A percentile compares a stretch with the other conserved stretches of the same genome.
Evolutionary conservation across 2,113 vertebrate genomes (phyloP).

Genomic region (Pyrgilauda ruficollis): DNA sequence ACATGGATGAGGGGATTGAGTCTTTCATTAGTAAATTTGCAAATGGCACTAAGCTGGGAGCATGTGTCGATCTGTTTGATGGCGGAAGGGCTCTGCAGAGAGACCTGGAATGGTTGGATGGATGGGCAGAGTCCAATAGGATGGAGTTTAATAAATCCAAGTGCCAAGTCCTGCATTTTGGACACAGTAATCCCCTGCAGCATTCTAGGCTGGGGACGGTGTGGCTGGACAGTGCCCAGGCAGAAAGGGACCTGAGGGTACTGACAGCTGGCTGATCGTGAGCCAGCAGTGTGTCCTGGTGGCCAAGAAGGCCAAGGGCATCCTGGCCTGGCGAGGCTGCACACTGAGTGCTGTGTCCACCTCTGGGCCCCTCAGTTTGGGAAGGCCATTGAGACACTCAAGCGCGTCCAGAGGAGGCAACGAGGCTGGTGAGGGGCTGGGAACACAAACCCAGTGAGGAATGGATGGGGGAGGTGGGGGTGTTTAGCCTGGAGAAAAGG

Average conservation of each 20-base stretch:
- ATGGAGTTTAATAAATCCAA: too few relatives aligned
- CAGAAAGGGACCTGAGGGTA: background rate
- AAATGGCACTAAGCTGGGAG: background rate
- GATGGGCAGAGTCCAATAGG: background rate
- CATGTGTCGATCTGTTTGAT: rapidly evolving
- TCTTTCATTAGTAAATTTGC: background rate
- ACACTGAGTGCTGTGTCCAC: background rate
- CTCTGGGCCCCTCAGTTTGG: background rate
- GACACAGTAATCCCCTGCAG: too few relatives aligned
- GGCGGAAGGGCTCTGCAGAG: background rate
- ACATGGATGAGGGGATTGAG: background rate
- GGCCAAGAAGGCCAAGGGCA: background rate
- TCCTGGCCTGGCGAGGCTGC: background rate
- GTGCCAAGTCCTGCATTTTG: background rate
- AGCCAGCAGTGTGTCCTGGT: background rate
- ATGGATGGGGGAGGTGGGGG: background rate
- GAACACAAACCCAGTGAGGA: background rate
- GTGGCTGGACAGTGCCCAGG: background rate
- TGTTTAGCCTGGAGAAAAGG: background rate
- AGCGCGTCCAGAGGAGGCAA: rapidly evolving
- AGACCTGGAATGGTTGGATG: background rate
- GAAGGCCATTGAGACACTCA: background rate
- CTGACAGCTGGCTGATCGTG: rapidly evolving
- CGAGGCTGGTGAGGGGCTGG: background rate
- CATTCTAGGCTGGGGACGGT: rapidly evolving